A percentile compares a stretch with the other conserved stretches of the same genome.
These are phyloP conservation scores for Mythimna albipuncta DNA, from an alignment of 2,888 invertebrate species.

Conservation along the genomic window DNA sequence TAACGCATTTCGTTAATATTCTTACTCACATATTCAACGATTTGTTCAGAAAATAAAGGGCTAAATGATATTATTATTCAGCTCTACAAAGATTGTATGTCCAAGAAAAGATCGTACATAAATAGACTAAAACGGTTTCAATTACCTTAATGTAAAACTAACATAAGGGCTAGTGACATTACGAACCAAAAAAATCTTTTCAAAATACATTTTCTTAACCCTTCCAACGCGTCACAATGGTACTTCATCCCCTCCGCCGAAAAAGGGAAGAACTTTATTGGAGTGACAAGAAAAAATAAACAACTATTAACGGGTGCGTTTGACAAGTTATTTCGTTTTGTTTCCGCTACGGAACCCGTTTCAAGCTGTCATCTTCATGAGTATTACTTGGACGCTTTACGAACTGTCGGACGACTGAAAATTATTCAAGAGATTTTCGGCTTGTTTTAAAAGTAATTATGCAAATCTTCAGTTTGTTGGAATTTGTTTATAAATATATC, in stretches of 20 bases:
- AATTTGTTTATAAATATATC: slow-evolving; percentile 6
- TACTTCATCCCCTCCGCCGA: slow-evolving; percentile 4
- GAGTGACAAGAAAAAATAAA: slow-evolving; percentile 52
- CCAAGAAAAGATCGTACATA: too few relatives aligned
- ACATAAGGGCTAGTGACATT: fast-evolving
- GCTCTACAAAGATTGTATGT: too few relatives aligned
- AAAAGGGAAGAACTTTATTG: slow-evolving; percentile 20
- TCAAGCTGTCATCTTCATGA: slow-evolving; percentile 64
- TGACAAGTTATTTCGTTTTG: slow-evolving; percentile 64
- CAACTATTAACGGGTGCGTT: slow-evolving; percentile 60
- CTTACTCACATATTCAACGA: too few relatives aligned
- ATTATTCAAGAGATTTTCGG: slow-evolving; percentile 40
- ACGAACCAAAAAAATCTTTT: background rate
- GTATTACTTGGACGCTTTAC: slow-evolving; percentile 52
- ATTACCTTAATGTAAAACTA: background rate
- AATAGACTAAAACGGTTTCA: too few relatives aligned
- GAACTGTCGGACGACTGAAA: slow-evolving; percentile 53
- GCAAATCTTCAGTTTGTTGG: background rate
- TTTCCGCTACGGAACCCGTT: slow-evolving; percentile 63
- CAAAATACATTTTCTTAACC: slow-evolving; percentile 10
- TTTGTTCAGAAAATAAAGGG: too few relatives aligned
- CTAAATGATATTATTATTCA: too few relatives aligned
- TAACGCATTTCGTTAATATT: too few relatives aligned
- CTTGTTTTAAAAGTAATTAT: slow-evolving; percentile 48
- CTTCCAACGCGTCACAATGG: background rate